Conservation (phyloP, 2,113 vertebrate genomes). For the Ceyx melanurus region DNA sequence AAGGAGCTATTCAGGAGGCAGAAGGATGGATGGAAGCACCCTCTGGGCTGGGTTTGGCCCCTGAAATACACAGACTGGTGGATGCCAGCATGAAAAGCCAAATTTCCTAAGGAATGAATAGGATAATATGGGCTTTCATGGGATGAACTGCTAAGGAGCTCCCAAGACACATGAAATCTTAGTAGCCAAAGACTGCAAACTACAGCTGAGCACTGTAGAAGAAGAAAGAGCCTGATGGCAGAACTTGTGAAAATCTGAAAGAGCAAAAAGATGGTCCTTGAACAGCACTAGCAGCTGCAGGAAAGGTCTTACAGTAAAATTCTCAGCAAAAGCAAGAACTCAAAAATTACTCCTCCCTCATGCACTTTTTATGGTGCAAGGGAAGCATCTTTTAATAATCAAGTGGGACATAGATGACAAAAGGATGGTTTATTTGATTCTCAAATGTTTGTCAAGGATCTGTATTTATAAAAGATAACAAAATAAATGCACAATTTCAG, state of each 20-base stretch:
- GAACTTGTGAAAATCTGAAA: background rate
- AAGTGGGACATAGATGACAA: background rate
- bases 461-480: background rate
- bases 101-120: background rate
- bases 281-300: background rate
- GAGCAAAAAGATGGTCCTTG: background rate
- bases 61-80: background rate
- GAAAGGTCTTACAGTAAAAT: background rate
- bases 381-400: background rate
- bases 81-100: slow-evolving; percentile 12
- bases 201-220: slow-evolving; percentile 2
- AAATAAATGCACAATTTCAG: background rate
- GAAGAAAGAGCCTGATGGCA: background rate
- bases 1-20: background rate
- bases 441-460: background rate
- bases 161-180: background rate
- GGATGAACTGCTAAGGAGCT: background rate
- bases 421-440: background rate
- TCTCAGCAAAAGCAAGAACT: background rate
- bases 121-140: slow-evolving; percentile 20
- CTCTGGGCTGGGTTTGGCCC: background rate
- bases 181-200: slow-evolving; percentile 6
- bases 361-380: background rate
- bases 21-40: background rate
- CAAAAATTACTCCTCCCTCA: background rate